phyloP scores from a whole-genome alignment of 2,888 invertebrate genomes.

The Orthonychiurus folsomi region DNA sequence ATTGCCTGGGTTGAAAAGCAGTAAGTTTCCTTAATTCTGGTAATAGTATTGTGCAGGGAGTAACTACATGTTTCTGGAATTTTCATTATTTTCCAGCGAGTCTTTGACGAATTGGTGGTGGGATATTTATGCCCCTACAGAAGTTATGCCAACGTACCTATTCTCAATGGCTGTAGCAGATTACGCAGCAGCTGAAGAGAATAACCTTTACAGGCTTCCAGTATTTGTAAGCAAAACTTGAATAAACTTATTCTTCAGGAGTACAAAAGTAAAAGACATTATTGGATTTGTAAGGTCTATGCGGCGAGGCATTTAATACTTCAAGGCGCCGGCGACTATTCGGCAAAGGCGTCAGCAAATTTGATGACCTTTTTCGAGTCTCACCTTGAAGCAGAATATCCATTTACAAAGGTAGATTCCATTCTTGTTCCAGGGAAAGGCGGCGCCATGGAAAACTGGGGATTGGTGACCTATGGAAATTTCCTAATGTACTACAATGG shows the following conservation, averaged over 20 bases:
- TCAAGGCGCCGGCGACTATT: slow-evolving; percentile 8
- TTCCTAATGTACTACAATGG: slow-evolving; percentile 4
- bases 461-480: slow-evolving; percentile 26
- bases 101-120: slow-evolving; percentile 17
- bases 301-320: slow-evolving; percentile 14
- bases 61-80: background rate
- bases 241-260: too few relatives aligned
- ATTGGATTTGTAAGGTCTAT: too few relatives aligned
- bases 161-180: slow-evolving; percentile 22
- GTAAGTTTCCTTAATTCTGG: background rate
- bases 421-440: slow-evolving; percentile 23
- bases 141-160: slow-evolving; percentile 24
- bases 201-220: slow-evolving; percentile 6
- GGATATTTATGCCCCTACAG: slow-evolving; percentile 23
- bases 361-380: slow-evolving; percentile 20
- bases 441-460: slow-evolving; percentile 31
- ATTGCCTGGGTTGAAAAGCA: background rate
- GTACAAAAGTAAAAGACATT: too few relatives aligned
- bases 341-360: slow-evolving; percentile 14
- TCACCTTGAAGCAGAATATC: slow-evolving; percentile 16
- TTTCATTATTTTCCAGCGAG: too few relatives aligned
- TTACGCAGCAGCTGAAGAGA: slow-evolving; percentile 14
- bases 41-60: background rate
- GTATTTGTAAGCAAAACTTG: slow-evolving; percentile 18
- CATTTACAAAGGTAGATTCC: slow-evolving; percentile 24